These are phyloP conservation scores for Caenorhabditis zanzibari DNA, from an alignment of 2,888 invertebrate genomes.

Conservation along the genomic window DNA sequence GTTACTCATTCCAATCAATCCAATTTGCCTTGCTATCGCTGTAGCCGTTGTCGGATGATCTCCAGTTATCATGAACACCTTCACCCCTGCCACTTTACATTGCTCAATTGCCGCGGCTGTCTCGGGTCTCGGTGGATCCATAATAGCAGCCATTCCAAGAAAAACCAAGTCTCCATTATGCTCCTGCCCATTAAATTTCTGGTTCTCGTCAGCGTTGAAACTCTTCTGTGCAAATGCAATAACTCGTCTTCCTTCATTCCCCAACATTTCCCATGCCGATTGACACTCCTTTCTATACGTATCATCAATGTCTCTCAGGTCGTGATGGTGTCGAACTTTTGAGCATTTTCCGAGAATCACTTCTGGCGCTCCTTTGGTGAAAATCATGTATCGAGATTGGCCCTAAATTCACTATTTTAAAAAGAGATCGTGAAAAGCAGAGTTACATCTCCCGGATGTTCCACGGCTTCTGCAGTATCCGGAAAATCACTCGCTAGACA, in stretches of 20 bases:
- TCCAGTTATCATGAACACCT: slow-evolving; percentile 82
- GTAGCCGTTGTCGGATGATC: slow-evolving; percentile 82
- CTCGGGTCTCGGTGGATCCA: slow-evolving; percentile 82
- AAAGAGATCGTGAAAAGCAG: neutral
- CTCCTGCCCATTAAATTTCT: slow-evolving; percentile 68
- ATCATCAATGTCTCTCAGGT: slow-evolving; percentile 76
- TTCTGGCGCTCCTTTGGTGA: slow-evolving; percentile 83
- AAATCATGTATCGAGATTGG: slow-evolving; percentile 75
- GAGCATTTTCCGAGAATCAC: slow-evolving; percentile 78
- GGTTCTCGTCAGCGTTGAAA: slow-evolving; percentile 75
- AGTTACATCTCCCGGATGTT: slow-evolving; percentile 38
- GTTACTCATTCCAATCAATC: slow-evolving; percentile 70
- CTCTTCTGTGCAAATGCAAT: slow-evolving; percentile 81
- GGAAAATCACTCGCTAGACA: slow-evolving; percentile 72
- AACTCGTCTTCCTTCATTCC: slow-evolving; percentile 81
- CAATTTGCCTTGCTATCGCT: slow-evolving; percentile 81
- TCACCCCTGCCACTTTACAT: slow-evolving; percentile 82
- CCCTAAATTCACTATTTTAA: slow-evolving; percentile 46
- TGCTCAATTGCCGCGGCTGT: slow-evolving; percentile 81
- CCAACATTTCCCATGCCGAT: slow-evolving; percentile 81
- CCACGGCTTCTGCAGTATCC: slow-evolving; percentile 28
- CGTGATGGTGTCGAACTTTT: slow-evolving; percentile 71
- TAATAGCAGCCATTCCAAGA: slow-evolving; percentile 82
- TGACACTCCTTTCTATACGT: slow-evolving; percentile 77
- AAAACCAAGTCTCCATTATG: slow-evolving; percentile 78